Conservation (phyloP, 2,113 vertebrate species). For the Oxyura jamaicensis region DNA sequence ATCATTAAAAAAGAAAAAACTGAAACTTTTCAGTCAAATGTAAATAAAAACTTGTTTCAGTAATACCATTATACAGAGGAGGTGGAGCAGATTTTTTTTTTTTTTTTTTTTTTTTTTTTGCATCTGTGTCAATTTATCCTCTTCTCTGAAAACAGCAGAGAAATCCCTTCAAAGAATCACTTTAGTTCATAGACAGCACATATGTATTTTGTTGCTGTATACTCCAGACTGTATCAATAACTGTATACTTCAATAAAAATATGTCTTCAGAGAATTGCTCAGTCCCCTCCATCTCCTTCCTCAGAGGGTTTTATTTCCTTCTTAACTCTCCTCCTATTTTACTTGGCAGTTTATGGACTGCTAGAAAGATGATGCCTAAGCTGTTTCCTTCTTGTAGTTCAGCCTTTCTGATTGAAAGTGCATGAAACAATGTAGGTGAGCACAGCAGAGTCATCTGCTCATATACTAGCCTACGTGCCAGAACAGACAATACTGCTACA, state of each 20-base stretch:
- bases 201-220: neutral
- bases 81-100: neutral
- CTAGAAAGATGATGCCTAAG: slow-evolving; percentile 37
- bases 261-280: slow-evolving; percentile 24
- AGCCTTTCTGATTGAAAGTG: slow-evolving; percentile 7
- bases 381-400: slow-evolving; percentile 20
- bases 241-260: slow-evolving; percentile 5
- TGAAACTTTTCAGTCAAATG: neutral
- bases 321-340: slow-evolving; percentile 26
- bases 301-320: slow-evolving; percentile 9
- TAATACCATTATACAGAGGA: neutral
- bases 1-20: neutral
- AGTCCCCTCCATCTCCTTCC: neutral
- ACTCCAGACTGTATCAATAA: slow-evolving; percentile 5
- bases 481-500: neutral
- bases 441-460: neutral
- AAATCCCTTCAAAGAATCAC: slow-evolving; percentile 19
- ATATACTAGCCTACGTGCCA: neutral
- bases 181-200: neutral
- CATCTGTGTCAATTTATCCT: neutral
- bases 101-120: neutral
- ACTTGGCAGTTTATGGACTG: slow-evolving; percentile 47
- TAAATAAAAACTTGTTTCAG: neutral
- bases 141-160: neutral
- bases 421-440: neutral